These are phyloP conservation scores for Tupiocoris notatus DNA, from an alignment of 2,888 invertebrate species.

Conservation along the genomic window DNA sequence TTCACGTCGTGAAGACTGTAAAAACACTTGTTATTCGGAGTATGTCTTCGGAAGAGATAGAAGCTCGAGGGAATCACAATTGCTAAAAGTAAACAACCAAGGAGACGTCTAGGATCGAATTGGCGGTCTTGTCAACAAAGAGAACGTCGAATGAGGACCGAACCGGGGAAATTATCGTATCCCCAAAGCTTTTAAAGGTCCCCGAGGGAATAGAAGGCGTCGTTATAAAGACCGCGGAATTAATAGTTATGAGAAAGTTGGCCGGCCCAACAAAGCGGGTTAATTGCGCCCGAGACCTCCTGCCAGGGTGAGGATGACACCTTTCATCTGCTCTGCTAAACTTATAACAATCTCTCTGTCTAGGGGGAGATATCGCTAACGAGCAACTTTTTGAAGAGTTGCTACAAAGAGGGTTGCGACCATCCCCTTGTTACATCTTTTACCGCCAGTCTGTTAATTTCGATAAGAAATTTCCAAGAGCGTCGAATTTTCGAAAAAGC, in stretches of 20 bases:
- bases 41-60: no score
- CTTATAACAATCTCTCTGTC: slow-evolving; percentile 34
- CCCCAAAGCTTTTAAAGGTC: not conserved
- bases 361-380: slow-evolving; percentile 18
- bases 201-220: not conserved
- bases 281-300: slow-evolving; percentile 22
- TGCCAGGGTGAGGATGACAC: slow-evolving; percentile 9
- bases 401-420: no score
- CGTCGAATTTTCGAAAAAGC: no score
- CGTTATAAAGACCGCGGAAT: slow-evolving; percentile 29
- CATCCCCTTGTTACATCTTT: no score
- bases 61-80: slow-evolving; percentile 3
- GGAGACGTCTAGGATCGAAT: not conserved
- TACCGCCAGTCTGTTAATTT: no score
- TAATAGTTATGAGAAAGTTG: slow-evolving; percentile 24
- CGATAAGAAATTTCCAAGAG: no score
- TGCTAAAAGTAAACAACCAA: slow-evolving; percentile 22
- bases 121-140: slow-evolving; percentile 18
- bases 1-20: no score
- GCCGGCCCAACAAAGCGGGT: slow-evolving; percentile 16
- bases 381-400: slow-evolving; percentile 23
- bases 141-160: slow-evolving; percentile 30
- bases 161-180: slow-evolving; percentile 27
- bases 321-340: slow-evolving; percentile 29
- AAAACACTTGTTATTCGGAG: no score